phyloP scores from a whole-genome alignment of 2,888 invertebrate genomes.

The Nephrotoma appendiculata region DNA sequence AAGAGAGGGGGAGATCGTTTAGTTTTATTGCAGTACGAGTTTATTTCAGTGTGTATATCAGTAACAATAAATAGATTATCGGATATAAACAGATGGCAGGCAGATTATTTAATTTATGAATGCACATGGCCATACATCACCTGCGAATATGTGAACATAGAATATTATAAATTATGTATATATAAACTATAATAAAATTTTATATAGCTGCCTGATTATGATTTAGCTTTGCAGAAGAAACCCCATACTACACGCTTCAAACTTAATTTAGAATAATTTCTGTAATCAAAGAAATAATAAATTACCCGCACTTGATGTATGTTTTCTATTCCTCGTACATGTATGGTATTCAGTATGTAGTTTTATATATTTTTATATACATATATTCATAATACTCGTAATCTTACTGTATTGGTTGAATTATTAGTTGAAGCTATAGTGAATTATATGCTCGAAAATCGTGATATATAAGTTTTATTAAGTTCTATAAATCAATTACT shows the following conservation, averaged over 20 bases:
- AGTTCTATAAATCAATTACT: too few relatives aligned
- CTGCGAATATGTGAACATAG: neutral
- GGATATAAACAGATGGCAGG: neutral
- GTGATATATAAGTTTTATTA: too few relatives aligned
- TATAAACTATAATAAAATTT: too few relatives aligned
- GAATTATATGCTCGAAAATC: too few relatives aligned
- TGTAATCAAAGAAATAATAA: neutral
- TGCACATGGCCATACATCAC: neutral
- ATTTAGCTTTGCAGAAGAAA: too few relatives aligned
- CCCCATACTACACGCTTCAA: neutral
- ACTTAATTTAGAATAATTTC: neutral
- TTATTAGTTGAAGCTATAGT: too few relatives aligned
- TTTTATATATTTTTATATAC: too few relatives aligned
- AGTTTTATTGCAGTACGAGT: neutral
- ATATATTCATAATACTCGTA: too few relatives aligned
- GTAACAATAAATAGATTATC: neutral
- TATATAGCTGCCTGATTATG: too few relatives aligned
- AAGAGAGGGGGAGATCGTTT: neutral
- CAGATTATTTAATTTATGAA: neutral
- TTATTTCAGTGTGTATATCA: neutral
- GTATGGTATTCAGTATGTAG: neutral
- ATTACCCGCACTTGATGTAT: neutral
- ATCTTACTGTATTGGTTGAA: too few relatives aligned
- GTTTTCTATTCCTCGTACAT: neutral
- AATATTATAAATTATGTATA: too few relatives aligned